Percentiles rank a stretch among this genome's conserved stretches.
phyloP scores from a whole-genome alignment of 1,140 invertebrate genomes.

The Drosophila nebulosa region DNA sequence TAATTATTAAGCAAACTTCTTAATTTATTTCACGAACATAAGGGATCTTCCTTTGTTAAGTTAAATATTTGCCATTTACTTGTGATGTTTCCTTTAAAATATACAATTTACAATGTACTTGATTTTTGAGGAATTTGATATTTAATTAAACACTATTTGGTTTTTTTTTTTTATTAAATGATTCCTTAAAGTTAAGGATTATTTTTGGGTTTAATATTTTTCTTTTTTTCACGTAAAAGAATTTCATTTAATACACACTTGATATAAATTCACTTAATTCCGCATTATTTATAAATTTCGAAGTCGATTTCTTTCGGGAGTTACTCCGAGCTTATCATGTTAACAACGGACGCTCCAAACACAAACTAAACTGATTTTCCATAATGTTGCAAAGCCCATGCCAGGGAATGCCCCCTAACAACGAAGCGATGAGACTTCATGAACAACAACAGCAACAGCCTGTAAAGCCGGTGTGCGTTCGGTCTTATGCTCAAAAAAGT shows the following conservation, averaged over 20 bases:
- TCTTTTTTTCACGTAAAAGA: background rate
- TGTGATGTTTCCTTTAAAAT: background rate
- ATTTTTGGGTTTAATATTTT: background rate
- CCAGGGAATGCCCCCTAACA: constrained; percentile 70
- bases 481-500: constrained; percentile 48
- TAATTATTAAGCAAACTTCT: background rate
- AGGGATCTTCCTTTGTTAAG: background rate
- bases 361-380: constrained; percentile 78
- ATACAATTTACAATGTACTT: background rate
- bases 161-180: no score
- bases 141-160: background rate
- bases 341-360: constrained; percentile 60
- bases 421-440: constrained; percentile 46
- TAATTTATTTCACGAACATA: background rate
- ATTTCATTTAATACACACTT: constrained; percentile 5
- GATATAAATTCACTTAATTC: background rate
- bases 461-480: constrained; percentile 68
- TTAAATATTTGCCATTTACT: background rate
- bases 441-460: constrained; percentile 66
- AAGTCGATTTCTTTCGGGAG: background rate
- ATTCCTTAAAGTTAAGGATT: background rate
- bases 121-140: background rate
- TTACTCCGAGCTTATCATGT: constrained; percentile 42
- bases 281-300: background rate
- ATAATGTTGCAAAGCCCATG: constrained; percentile 60